phyloP scores from a whole-genome alignment of 2,113 vertebrate species.

The Gopherus flavomarginatus region DNA sequence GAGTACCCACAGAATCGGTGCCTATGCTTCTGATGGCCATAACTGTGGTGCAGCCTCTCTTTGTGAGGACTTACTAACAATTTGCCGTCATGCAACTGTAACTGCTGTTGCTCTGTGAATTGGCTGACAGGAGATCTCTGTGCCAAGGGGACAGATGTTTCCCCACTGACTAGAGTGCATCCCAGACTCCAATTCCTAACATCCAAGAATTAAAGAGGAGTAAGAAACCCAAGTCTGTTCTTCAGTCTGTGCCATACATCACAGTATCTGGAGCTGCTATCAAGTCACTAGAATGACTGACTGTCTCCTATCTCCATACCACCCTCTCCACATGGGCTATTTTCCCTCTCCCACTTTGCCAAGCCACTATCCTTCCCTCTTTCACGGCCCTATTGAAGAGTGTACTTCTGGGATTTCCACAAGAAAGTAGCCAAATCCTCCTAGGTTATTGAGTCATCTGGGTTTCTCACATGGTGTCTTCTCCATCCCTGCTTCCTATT shows the following conservation, averaged over 20 bases:
- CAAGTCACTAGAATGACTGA: neutral
- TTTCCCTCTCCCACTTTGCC: slow-evolving; percentile 29
- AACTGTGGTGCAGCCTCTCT: neutral
- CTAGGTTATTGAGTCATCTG: slow-evolving; percentile 39
- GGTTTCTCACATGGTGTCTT: neutral
- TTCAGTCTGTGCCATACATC: neutral
- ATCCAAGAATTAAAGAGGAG: neutral
- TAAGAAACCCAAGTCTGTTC: slow-evolving; percentile 31
- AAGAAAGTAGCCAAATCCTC: slow-evolving; percentile 58
- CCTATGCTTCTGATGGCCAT: fast-evolving
- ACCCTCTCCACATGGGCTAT: slow-evolving; percentile 9
- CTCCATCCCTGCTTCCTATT: slow-evolving; percentile 44
- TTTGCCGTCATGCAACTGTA: neutral
- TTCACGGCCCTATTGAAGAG: neutral
- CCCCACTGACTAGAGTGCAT: neutral
- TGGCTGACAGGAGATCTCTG: neutral
- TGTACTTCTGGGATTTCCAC: slow-evolving; percentile 50
- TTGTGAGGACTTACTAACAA: neutral
- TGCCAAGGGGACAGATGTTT: neutral
- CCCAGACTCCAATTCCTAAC: slow-evolving; percentile 4
- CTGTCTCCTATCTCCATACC: slow-evolving; percentile 13
- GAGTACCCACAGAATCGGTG: too few relatives aligned
- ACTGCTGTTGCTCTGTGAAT: neutral
- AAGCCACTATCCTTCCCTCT: slow-evolving; percentile 15
- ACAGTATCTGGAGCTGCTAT: neutral